Evolutionary conservation across 2,797 vertebrate genomes (phyloP).

Genomic region (Limnodromus scolopaceus): DNA sequence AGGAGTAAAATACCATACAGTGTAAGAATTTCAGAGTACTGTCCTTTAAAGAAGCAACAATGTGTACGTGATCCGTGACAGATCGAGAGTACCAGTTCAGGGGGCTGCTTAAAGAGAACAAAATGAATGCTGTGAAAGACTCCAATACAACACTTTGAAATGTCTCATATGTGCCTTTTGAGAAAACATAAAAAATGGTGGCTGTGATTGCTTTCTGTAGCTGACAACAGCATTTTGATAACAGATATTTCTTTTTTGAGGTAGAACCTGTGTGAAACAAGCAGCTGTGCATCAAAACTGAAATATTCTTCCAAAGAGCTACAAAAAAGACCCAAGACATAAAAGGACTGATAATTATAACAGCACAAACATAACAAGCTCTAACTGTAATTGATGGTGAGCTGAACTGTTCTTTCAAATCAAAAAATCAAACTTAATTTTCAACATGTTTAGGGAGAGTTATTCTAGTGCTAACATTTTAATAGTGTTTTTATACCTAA

Average conservation of each 20-base stretch:
- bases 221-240: slow-evolving; percentile 7
- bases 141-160: slow-evolving; percentile 2
- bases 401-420: slow-evolving; percentile 42
- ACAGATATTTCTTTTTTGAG: slow-evolving; percentile 25
- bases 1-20: neutral
- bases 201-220: neutral
- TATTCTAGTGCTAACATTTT: slow-evolving; percentile 27
- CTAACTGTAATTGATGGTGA: slow-evolving; percentile 11
- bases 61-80: neutral
- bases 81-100: neutral
- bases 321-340: slow-evolving; percentile 51
- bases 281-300: slow-evolving; percentile 51
- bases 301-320: slow-evolving; percentile 39
- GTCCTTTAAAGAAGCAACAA: neutral
- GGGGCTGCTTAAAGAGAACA: neutral
- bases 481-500: slow-evolving; percentile 7
- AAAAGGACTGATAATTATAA: slow-evolving; percentile 62
- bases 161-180: neutral
- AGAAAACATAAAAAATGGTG: neutral
- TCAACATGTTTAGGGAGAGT: neutral
- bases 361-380: slow-evolving; percentile 39
- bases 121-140: neutral
- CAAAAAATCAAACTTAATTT: neutral
- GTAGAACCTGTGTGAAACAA: slow-evolving; percentile 40
- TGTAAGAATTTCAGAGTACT: neutral